A percentile compares a stretch with the other conserved stretches of the same genome.
Conservation (phyloP, 2,113 vertebrate species). For the Mobula birostris region DNA sequence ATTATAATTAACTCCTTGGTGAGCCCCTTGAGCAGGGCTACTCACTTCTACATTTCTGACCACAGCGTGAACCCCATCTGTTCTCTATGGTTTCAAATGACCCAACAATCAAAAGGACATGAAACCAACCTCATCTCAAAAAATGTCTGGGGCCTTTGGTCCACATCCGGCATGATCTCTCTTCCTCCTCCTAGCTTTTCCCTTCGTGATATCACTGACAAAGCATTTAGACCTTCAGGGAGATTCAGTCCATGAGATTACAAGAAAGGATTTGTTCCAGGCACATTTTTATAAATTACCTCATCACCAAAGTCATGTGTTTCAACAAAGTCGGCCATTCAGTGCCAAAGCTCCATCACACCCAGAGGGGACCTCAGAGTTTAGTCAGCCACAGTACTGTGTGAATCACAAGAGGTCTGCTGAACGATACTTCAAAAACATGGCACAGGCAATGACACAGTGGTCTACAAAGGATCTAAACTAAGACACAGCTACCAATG, state of each 20-base stretch:
- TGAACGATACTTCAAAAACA: neutral
- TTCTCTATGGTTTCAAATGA: neutral
- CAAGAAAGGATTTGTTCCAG: slow-evolving; percentile 19
- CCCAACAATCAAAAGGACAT: neutral
- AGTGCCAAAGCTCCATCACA: neutral
- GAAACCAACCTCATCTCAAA: neutral
- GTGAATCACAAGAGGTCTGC: neutral
- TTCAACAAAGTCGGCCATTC: slow-evolving; percentile 21
- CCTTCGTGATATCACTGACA: neutral
- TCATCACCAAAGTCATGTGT: neutral
- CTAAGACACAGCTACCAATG: neutral
- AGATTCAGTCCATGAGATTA: neutral
- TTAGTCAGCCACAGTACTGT: neutral
- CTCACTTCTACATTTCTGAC: neutral
- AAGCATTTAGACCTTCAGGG: neutral
- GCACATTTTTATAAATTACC: slow-evolving; percentile 6
- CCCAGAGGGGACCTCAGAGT: neutral
- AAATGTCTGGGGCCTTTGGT: neutral
- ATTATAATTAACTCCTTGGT: neutral
- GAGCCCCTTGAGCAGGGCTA: neutral
- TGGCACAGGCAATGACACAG: neutral
- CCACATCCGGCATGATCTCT: neutral
- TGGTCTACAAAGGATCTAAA: neutral
- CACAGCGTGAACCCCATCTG: neutral
- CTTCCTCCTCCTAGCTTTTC: neutral